Percentiles rank a stretch among this genome's conserved stretches.
These are phyloP conservation scores for Heteromurus nitidus DNA, from an alignment of 2,888 invertebrate species.

Conservation along the genomic window DNA sequence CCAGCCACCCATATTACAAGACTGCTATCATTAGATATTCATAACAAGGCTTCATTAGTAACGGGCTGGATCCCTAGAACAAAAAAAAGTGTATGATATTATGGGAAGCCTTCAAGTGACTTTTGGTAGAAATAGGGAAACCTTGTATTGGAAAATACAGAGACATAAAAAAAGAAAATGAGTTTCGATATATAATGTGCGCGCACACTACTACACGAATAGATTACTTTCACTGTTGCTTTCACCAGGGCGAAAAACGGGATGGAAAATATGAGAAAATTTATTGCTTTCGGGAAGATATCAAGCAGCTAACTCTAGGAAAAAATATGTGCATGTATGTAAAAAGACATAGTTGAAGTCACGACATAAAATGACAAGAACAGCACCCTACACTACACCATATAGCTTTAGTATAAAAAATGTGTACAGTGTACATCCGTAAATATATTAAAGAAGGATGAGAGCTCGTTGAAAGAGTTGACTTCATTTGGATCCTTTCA, in stretches of 20 bases:
- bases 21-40: conserved; percentile 62
- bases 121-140: background rate
- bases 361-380: background rate
- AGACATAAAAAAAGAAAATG: background rate
- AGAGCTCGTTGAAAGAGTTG: background rate
- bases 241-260: background rate
- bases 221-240: conserved; percentile 27
- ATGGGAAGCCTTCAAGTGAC: conserved; percentile 27
- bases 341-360: conserved; percentile 41
- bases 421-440: no score
- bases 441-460: no score
- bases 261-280: conserved; percentile 23
- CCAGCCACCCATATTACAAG: conserved; percentile 1
- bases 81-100: conserved; percentile 34
- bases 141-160: no score
- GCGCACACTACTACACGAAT: no score
- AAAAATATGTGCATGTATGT: no score
- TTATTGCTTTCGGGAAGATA: conserved; percentile 65
- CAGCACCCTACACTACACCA: background rate
- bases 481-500: conserved; percentile 42
- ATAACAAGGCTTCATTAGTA: conserved; percentile 64
- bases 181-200: no score
- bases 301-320: no score
- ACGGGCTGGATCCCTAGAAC: conserved; percentile 63
- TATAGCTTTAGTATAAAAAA: no score